Conservation (phyloP, 2,797 vertebrate species). For the Malurus leucopterus region DNA sequence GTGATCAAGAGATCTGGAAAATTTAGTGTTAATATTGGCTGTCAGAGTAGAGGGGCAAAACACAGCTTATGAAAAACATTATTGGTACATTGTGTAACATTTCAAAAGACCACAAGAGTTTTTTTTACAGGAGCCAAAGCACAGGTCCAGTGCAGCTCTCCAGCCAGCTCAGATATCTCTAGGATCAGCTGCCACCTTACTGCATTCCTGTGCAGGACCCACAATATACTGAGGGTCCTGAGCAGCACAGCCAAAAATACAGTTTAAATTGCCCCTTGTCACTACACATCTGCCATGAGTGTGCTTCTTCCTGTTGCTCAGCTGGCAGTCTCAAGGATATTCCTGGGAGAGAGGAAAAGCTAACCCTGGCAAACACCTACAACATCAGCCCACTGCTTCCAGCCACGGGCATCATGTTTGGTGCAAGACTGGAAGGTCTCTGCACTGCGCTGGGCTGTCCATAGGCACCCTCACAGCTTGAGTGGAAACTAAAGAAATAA, state of each 20-base stretch:
- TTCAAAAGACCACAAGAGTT: not conserved
- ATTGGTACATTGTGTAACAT: not conserved
- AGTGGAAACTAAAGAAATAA: not conserved
- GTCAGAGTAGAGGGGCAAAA: not conserved
- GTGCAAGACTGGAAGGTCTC: not conserved
- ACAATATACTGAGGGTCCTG: not conserved
- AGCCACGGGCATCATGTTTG: not conserved
- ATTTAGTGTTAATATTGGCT: not conserved
- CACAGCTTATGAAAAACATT: not conserved
- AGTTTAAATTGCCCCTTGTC: not conserved
- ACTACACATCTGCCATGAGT: not conserved
- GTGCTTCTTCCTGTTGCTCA: not conserved
- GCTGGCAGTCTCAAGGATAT: not conserved
- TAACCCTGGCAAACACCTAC: not conserved
- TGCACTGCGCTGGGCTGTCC: rapidly evolving
- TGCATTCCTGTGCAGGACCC: not conserved
- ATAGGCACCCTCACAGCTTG: not conserved
- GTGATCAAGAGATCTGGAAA: not conserved
- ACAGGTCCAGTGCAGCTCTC: not conserved
- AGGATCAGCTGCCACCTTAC: not conserved
- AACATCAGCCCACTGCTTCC: not conserved
- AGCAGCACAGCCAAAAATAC: not conserved
- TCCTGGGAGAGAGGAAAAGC: not conserved
- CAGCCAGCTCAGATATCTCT: not conserved
- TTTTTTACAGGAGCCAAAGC: not conserved